Conservation (phyloP, 2,888 invertebrate species). For the Parthenolecanium corni region DNA sequence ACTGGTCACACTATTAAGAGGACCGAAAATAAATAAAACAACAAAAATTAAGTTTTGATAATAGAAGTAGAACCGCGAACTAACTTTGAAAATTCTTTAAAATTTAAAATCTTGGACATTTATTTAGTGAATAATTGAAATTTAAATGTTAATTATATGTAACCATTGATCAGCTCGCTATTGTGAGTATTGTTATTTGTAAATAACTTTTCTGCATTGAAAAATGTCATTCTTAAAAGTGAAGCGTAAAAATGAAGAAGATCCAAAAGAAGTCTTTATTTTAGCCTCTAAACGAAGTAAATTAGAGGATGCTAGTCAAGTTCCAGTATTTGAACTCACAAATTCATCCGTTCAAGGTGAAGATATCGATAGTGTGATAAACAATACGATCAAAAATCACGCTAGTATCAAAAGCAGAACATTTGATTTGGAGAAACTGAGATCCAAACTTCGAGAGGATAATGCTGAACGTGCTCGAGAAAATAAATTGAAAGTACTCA, state of each 20-base stretch:
- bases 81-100: too few species aligned
- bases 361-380: constrained; percentile 9
- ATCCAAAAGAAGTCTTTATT: constrained; percentile 11
- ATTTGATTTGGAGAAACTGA: constrained; percentile 10
- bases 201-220: background rate
- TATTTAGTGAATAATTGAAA: too few species aligned
- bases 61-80: too few species aligned
- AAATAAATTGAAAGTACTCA: background rate
- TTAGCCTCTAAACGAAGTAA: constrained; percentile 10
- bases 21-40: too few species aligned
- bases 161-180: too few species aligned
- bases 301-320: background rate
- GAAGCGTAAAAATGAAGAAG: constrained; percentile 13
- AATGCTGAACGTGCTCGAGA: constrained; percentile 6
- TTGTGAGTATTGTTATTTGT: too few species aligned
- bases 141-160: too few species aligned
- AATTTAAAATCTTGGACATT: too few species aligned
- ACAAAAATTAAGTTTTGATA: too few species aligned
- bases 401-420: background rate
- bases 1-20: too few species aligned
- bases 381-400: background rate
- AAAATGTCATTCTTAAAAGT: constrained; percentile 11
- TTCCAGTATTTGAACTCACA: constrained; percentile 6
- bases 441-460: background rate
- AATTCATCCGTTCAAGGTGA: background rate